Base-by-base conservation (phyloP, 2,797 vertebrate species). In the Sebastes taczanowskii region DNA sequence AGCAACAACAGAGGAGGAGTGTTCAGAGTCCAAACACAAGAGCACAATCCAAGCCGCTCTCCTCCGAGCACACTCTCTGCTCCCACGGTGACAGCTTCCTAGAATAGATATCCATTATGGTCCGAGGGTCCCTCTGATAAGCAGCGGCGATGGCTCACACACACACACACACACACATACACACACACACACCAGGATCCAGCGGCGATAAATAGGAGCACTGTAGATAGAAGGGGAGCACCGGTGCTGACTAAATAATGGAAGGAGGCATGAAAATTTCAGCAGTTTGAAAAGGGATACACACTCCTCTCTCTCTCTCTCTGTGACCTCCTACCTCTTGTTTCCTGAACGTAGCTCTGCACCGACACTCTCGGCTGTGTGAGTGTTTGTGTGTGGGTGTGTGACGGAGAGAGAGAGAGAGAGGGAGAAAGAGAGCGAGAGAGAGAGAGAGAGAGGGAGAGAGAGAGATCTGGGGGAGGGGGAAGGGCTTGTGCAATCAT, bases 61-160 rank as follows among this genome's bases (percentile, higher is more conserved):
- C 59, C 79, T 81, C 42, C 30, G 27, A 71, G 56, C 16, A 63
- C 68, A 82, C 69, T 63, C 66, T 52, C 66, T 78, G 65, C 74
- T 87, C 77, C 83, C 77, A 71, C 64, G 10, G 75, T 85, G 84
- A 90, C 86, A 86, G 90, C 80, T 85, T 91, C 90, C 86, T 66
- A 88, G 83, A 91, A 93, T 88, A 94, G 80, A 90, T 75, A 85
- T 92, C 93, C 92, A 93, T 93, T 88, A 88, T 89, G 80, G 62
- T 84, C 72, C 14, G 4, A 71, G 76, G 71, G 69, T 88, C 64
- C 65, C 81, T 72, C 73, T 49, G 69, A 77, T 77, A 88, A 91
- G 71, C 78, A 58, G 53, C 2, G 9, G 27, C 76, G 77, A 88
- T 56, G 64, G 78, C 69, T 88, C 66, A 46, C 77, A 76, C 73